These are phyloP conservation scores for Syngnathus rostellatus DNA, from an alignment of 2,797 vertebrate genomes.

Conservation along the genomic window DNA sequence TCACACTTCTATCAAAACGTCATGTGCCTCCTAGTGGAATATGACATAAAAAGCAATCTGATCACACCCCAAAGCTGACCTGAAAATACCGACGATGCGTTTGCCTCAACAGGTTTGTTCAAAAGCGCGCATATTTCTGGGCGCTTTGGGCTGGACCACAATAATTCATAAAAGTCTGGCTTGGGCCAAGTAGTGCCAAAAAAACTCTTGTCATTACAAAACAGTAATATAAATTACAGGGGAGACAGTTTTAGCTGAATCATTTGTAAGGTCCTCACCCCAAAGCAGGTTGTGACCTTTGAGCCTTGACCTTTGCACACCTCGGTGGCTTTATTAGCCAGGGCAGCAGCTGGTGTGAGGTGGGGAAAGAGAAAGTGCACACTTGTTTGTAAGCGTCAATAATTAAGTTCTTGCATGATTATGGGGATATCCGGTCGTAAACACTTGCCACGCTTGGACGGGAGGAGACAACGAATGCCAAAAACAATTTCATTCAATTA, in stretches of 20 bases:
- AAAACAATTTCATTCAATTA: slow-evolving; percentile 2
- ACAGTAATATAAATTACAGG: slow-evolving; percentile 32
- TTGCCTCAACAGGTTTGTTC: slow-evolving; percentile 7
- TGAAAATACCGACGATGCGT: not conserved
- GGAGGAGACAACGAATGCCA: not conserved
- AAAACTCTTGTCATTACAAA: not conserved
- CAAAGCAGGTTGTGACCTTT: slow-evolving; percentile 50
- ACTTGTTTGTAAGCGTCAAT: not conserved
- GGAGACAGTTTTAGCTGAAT: slow-evolving; percentile 27
- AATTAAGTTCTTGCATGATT: not conserved
- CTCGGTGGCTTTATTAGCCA: slow-evolving; percentile 41
- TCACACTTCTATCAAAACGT: not conserved
- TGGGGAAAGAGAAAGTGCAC: not conserved
- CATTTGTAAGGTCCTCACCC: slow-evolving; percentile 24
- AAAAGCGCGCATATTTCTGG: not conserved
- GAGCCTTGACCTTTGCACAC: slow-evolving; percentile 38
- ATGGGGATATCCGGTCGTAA: not conserved
- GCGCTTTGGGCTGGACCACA: not conserved
- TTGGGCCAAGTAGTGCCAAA: slow-evolving; percentile 5
- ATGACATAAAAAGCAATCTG: not conserved
- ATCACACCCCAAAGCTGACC: not conserved
- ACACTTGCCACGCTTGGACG: slow-evolving; percentile 1
- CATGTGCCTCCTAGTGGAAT: not conserved
- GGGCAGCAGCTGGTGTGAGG: slow-evolving; percentile 50
- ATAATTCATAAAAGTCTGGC: not conserved